phyloP scores from a whole-genome alignment of 2,113 vertebrate genomes.

The Corvus moneduloides region DNA sequence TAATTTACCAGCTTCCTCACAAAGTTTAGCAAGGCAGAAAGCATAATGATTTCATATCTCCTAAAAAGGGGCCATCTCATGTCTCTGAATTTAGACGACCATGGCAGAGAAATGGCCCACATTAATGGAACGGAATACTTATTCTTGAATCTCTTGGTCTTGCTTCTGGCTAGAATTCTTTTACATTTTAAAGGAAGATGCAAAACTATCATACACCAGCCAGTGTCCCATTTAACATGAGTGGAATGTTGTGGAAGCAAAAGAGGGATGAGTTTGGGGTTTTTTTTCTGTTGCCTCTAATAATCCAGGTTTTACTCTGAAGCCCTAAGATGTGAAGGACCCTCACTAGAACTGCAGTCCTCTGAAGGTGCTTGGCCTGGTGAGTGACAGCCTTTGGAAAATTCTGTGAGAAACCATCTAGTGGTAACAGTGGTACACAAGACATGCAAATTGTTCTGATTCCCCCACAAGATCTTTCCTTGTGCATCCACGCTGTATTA shows the following conservation, averaged over 20 bases:
- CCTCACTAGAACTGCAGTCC: background rate
- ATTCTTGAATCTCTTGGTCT: background rate
- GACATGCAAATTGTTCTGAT: background rate
- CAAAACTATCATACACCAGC: background rate
- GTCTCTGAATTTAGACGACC: background rate
- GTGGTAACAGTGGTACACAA: background rate
- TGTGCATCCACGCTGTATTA: background rate
- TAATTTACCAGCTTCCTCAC: background rate
- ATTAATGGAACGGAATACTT: background rate
- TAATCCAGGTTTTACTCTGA: no score
- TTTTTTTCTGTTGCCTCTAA: background rate
- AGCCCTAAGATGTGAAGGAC: background rate
- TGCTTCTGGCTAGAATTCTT: background rate
- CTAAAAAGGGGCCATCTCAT: background rate
- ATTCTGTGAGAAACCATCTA: background rate
- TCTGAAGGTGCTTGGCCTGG: background rate
- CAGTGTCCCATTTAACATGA: background rate
- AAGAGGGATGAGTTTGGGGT: fast-evolving
- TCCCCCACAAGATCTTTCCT: background rate
- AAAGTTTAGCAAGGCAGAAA: background rate
- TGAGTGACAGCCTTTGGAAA: background rate
- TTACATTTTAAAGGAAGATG: background rate
- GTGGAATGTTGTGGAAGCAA: background rate
- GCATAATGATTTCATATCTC: background rate
- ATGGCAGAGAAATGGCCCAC: background rate